Evolutionary conservation across 2,113 vertebrate species (phyloP), one percentile per base, ranked within the genome.

Genomic region (Pangasianodon gigas): DNA sequence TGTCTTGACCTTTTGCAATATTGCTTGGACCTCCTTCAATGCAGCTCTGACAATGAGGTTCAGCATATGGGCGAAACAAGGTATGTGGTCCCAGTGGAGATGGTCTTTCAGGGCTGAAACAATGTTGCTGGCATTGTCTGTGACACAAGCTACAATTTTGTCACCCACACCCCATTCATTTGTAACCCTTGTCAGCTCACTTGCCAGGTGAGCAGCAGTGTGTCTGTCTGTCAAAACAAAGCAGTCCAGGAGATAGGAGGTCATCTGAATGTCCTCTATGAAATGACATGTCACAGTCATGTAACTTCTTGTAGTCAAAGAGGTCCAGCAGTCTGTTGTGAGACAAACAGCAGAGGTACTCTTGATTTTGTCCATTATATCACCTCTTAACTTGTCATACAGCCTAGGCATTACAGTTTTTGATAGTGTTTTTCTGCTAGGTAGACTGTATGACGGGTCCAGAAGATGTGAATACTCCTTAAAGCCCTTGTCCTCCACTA

Each of bases 271-370:
- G n/a, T n/a, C n/a, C 91, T 91, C 89, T 56, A 91, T 84, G 74
- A 92, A 91, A 85, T 93, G 91, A 19, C 92, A 93, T n/a, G n/a
- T n/a, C n/a, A n/a, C n/a, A n/a, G n/a, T n/a, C n/a, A n/a, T n/a
- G n/a, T n/a, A n/a, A n/a, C n/a, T n/a, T n/a, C n/a, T n/a, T n/a
- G n/a, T n/a, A 80, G 87, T 94, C 82, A 91, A 84, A 24, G 89
- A 92, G 90, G 82, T 92, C 87, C 93, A 93, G 80, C 88, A 83
- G 80, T 91, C 93, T 74, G 88, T 93, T n/a, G 92, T 92, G 0
- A 92, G 87, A 41, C 87, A 91, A 75, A 92, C 91, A 54, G 88
- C 71, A 32, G 90, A 58, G 14, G 89, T 87, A 56, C 89, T 82
- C 82, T 91, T 89, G 29, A 93, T 87, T 56, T 89, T 90, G n/a